phyloP scores from a whole-genome alignment of 2,113 vertebrate genomes.

The Steatornis caripensis region DNA sequence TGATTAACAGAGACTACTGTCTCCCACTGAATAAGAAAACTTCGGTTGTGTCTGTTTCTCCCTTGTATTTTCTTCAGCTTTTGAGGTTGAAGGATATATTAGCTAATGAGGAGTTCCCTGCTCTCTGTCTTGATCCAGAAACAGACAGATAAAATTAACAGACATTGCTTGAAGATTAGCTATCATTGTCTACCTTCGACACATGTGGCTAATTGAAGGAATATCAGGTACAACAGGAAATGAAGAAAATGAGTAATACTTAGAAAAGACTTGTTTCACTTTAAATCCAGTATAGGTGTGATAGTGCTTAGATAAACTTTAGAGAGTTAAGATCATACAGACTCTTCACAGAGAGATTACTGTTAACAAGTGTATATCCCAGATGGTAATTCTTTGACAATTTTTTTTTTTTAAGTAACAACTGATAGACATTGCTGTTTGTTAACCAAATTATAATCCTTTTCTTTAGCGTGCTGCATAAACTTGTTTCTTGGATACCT shows the following conservation, averaged over 20 bases:
- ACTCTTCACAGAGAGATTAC: neutral
- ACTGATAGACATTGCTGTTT: constrained; percentile 15
- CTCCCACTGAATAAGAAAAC: neutral
- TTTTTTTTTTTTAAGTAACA: neutral
- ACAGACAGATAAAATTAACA: constrained; percentile 29
- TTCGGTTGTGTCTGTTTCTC: neutral
- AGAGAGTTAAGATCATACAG: neutral
- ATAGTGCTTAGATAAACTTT: neutral
- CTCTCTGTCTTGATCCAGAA: constrained; percentile 31
- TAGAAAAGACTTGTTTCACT: constrained; percentile 9
- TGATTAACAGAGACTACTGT: neutral
- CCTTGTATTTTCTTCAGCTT: neutral
- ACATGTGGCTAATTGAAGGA: constrained; percentile 16
- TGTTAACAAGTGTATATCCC: neutral
- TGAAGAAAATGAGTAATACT: neutral
- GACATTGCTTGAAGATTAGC: neutral
- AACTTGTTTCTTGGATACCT: neutral
- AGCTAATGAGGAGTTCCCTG: neutral
- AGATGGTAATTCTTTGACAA: constrained; percentile 15
- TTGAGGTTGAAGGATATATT: neutral
- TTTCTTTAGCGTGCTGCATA: neutral
- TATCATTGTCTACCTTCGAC: constrained; percentile 28
- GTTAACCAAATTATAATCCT: neutral
- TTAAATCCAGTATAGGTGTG: neutral
- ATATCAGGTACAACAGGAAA: constrained; percentile 4